Evolutionary conservation across 2,888 invertebrate species (phyloP), one percentile per base, ranked within the genome.

Genomic region (Sphecodes monilicornis): DNA sequence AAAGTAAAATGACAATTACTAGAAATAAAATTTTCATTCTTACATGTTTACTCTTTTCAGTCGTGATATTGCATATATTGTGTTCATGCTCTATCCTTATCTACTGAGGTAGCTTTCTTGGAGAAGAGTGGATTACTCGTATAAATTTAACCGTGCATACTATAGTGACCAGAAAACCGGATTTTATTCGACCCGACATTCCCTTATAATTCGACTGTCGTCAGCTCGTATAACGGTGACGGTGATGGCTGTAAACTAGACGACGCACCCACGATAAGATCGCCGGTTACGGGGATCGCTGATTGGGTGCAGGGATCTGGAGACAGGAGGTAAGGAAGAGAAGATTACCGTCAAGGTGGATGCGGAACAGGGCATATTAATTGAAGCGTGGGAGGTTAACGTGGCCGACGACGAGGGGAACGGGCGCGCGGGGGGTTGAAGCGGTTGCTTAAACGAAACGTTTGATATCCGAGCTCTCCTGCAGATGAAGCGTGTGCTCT

Each of bases 321-420:
- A 46, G 70, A 41, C 29, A 29, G 41, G 69, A 80, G 82, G 73
- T 76, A 78, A 83, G 83, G 85, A 86, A 85, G 89, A 89, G 89
- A 89, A 88, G 86, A 90, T 90, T 90, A 88, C 81, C 82, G 85
- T 86, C 82, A 86, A 85, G 86, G 76, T 75, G 76, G 79, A 80
- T 74, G 76, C 78, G 29, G 73, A 43, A 41, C 50, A 36, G 68
- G 72, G 79, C 70, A 76, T 89, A 89, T 89, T 90, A 90, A 90
- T 90, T 86, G 89, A 89, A 84, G 82, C 86, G 81, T 80, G 72
- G 72, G 70, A 78, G 84, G 72, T 84, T 77, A 81, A 50, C 69
- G 60, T 39, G 74, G 87, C 84, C 82, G 32, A 46, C 60, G 73
- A 57, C 3, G 73, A 26, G 4, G 11, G 13, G 39, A 3, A 6